Base-by-base conservation (phyloP, 2,888 invertebrate species). In the Muscina levida region DNA sequence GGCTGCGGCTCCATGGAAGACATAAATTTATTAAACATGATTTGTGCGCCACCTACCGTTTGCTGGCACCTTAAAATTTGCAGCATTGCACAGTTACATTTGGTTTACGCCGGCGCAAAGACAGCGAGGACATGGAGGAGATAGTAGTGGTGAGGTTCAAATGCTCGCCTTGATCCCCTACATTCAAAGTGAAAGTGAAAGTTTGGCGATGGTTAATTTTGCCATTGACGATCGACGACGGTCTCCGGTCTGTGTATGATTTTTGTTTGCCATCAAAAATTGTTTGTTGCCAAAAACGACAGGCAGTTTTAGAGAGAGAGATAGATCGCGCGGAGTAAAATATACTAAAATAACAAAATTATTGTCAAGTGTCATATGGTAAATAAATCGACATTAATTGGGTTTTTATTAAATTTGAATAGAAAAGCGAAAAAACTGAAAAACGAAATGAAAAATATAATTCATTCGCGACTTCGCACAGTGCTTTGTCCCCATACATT, bases 351-450 rank as follows among this genome's bases (percentile, higher is more conserved):
- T 11, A 42, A 65, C 62, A 78, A 79, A 67, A 65, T 70, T 79
- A 71, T 74, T 79, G 74, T 79, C 71, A 79, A 79, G 71, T 79
- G 79, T 79, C 79, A 79, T 79, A 79, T 72, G 53, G 31, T 67
- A 78, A 67, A 74, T 74, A 79, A 79, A 79, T 74, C 71, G 71
- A 75, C 74, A 74, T 79, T 79, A 79, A 79, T 79, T 79, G 79
- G 70, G 66, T 74, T 74, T 73, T 73, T 73, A 39, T 73, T 59
- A 53, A 31, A 31, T 5, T 8, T 31, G 31, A 3, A 31, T 8
- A 5, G 31, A 8, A 31, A 31, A 5, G 31, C 4, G 31, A 8
- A 31, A 31, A 31, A 31, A 31, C n/a, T n/a, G n/a, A n/a, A n/a
- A n/a, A n/a, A n/a, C n/a, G n/a, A n/a, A n/a, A n/a, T n/a, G n/a